A percentile compares a stretch with the other conserved stretches of the same genome.
These are phyloP conservation scores for Drosophila melanica DNA, from an alignment of 1,140 invertebrate genomes.

Conservation along the genomic window DNA sequence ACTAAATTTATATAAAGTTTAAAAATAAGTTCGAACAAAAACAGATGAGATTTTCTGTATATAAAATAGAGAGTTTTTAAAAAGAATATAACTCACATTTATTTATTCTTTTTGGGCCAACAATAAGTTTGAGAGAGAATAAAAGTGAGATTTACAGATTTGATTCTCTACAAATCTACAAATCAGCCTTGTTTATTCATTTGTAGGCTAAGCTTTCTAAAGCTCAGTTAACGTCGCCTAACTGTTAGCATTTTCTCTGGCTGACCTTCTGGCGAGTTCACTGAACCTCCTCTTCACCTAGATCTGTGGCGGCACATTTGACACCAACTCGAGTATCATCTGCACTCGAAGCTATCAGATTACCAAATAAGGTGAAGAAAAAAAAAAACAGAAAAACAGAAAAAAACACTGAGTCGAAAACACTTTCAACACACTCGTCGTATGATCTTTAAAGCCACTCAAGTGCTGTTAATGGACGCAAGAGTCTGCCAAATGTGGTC, in stretches of 20 bases:
- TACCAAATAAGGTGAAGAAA: slow-evolving; percentile 54
- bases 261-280: slow-evolving; percentile 48
- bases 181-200: neutral
- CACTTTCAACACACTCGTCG: slow-evolving; percentile 41
- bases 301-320: slow-evolving; percentile 54
- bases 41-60: too few relatives aligned
- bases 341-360: slow-evolving; percentile 50
- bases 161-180: too few relatives aligned
- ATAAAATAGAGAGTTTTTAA: too few relatives aligned
- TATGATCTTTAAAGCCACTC: slow-evolving; percentile 17
- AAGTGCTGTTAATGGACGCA: slow-evolving; percentile 31
- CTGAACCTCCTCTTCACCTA: slow-evolving; percentile 58
- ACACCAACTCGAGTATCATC: slow-evolving; percentile 47
- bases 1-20: too few relatives aligned
- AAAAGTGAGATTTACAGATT: too few relatives aligned
- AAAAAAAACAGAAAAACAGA: slow-evolving; percentile 4
- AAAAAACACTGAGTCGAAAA: slow-evolving; percentile 12
- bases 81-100: too few relatives aligned
- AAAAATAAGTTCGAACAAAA: too few relatives aligned
- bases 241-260: slow-evolving; percentile 10
- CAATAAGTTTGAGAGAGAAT: too few relatives aligned
- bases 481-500: slow-evolving; percentile 41
- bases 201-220: slow-evolving; percentile 15
- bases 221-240: neutral
- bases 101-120: too few relatives aligned